Conservation (phyloP, 1,140 invertebrate species). For the Drosophila miranda region DNA sequence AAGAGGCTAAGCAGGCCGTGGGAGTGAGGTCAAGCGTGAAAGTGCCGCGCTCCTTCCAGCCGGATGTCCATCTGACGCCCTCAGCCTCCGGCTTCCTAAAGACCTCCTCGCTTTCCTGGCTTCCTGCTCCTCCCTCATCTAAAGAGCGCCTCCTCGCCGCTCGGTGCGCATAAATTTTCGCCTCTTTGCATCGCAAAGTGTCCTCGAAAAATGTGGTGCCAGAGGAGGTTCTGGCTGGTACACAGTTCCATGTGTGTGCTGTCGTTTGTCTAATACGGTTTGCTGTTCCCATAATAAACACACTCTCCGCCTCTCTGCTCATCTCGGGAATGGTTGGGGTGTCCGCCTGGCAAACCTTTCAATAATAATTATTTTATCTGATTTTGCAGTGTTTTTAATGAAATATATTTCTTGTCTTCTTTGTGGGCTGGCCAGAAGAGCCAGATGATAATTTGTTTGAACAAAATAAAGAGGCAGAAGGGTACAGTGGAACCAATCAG, state of each 20-base stretch:
- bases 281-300: constrained; percentile 4
- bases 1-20: constrained; percentile 70
- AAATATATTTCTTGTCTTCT: neutral
- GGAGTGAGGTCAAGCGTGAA: constrained; percentile 75
- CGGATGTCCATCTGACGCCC: constrained; percentile 62
- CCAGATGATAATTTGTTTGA: too few relatives aligned
- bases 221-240: neutral
- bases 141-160: neutral
- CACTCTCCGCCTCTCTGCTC: neutral
- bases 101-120: too few relatives aligned
- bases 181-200: constrained; percentile 58
- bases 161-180: constrained; percentile 57
- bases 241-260: neutral
- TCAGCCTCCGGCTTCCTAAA: neutral
- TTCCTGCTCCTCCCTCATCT: neutral
- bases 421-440: too few relatives aligned
- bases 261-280: constrained; percentile 1
- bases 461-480: too few relatives aligned
- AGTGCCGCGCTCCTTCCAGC: constrained; percentile 57
- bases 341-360: constrained; percentile 1
- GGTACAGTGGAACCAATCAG: too few relatives aligned
- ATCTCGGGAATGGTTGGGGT: neutral
- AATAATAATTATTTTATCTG: constrained; percentile 19
- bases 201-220: constrained; percentile 28
- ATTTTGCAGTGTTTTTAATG: constrained; percentile 17